Evolutionary conservation across 2,888 invertebrate species (phyloP).

Genomic region (Rhyacophila evoluta): DNA sequence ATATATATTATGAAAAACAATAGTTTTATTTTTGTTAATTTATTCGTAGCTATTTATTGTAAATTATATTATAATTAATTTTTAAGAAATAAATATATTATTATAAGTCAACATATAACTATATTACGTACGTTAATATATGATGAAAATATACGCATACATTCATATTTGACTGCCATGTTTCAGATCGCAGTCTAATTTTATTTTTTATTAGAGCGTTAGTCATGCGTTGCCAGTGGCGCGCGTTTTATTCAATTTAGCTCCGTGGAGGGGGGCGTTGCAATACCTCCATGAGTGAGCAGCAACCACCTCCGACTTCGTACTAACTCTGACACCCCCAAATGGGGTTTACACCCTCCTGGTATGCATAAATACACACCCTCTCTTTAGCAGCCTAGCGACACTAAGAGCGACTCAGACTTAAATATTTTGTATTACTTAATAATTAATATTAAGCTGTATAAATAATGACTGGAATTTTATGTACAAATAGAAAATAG

Average conservation of each 20-base stretch:
- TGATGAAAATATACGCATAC: background rate
- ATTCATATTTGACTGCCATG: background rate
- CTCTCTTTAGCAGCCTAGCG: background rate
- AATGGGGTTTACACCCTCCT: constrained; percentile 21
- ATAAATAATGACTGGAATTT: too few species aligned
- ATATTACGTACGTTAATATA: too few species aligned
- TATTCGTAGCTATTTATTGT: too few species aligned
- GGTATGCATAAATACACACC: background rate
- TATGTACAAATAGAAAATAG: too few species aligned
- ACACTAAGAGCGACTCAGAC: background rate
- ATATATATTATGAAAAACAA: too few species aligned
- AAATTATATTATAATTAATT: too few species aligned
- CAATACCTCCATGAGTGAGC: constrained; percentile 1
- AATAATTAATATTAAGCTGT: too few species aligned
- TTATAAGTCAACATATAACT: too few species aligned
- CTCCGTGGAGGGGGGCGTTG: constrained; percentile 15
- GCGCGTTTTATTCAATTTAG: constrained; percentile 41
- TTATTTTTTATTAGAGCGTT: constrained; percentile 29
- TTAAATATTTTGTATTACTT: too few species aligned
- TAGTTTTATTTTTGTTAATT: too few species aligned
- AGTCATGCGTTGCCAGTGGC: constrained; percentile 39
- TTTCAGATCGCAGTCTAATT: constrained; percentile 7
- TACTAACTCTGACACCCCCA: constrained; percentile 3
- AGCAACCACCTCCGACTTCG: constrained; percentile 29
- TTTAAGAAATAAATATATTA: too few species aligned